Base-by-base conservation (phyloP, 35 echinoderm and acorn worm genomes). In the Amphiura filiformis region DNA sequence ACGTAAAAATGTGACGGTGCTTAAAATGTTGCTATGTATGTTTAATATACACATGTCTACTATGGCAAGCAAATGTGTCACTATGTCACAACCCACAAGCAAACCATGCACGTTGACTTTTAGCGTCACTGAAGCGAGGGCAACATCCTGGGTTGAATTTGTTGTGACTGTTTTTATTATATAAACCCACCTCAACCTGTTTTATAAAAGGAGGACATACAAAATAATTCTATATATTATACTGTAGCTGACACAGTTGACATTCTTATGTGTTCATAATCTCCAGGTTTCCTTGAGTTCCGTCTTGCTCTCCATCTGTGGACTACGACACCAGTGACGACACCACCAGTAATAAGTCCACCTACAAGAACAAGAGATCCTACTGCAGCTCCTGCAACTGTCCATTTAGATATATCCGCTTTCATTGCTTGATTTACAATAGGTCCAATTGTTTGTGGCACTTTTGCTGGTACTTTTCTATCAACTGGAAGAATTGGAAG, bases 351-450 rank as follows among this genome's bases (percentile, higher is more conserved):
- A 2, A 70, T 15, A 13, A 70, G 26, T 70, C 61, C 61, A n/a
- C 61, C 44, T 11, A 70, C 2, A 2, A 15, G 2, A 70, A 70
- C 15, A 26, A 70, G 2, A 13, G 61, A 70, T 11, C 61, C 61
- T 11, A 70, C 28, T 15, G 26, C 61, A 15, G 61, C 61, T 26
- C 61, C 61, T 70, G 44, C 61, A 26, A 70, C 61, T 70, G 61
- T 70, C 61, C 61, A 70, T 70, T 30, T 70, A 26, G 61, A 70
- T 15, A 26, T 70, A 11, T 70, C 61, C 26, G 7, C 61, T 70
- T 70, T 70, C 61, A 70, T 70, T 70, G 61, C 61, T 70, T 70
- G 61, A 70, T 70, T 70, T 13, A 70, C 61, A 70, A 70, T 70
- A 70, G 61, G 61, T 70, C 61, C 61, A 70, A 70, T 18, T n/a